Base-by-base conservation (phyloP, 1,140 invertebrate genomes). In the Zaprionus nigranus region DNA sequence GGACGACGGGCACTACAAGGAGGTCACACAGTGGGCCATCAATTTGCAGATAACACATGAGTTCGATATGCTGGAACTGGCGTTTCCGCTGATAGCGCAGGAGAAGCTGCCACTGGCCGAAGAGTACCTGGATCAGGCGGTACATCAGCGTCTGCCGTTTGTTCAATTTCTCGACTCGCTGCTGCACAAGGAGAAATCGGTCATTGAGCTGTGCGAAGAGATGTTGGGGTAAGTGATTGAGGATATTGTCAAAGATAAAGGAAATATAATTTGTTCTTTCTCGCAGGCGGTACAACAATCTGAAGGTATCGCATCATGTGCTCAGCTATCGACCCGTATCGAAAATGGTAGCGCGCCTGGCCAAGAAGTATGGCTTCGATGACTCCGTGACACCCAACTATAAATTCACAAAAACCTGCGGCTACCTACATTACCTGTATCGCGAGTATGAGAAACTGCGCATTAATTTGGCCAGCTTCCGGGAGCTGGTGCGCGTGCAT, bases 71-170 rank as follows among this genome's bases (percentile, higher is more conserved):
- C 93, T 95, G 78, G 94, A 95, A 60, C 93, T 96, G 75, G 79
- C 96, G 2, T 90, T 97, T 56, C 96, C 96, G 1, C 91, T 97
- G 36, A 93, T 97, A 73, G 92, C 96, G 13, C 96, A 96, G 93
- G 96, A 96, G 82, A 96, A 96, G 80, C 85, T 95, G 5, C 93
- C 93, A 58, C 75, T 95, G 22, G 94, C 95, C 12, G 96, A 96
- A 81, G 94, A 95, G 64, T 96, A 95, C 93, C 83, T 96, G 65
- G 87, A 86, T 46, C 92, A 93, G 24, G 94, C 94, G 49, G 93
- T 92, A 6, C 76, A 94, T 9, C 94, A 95, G 63, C 95, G 96
- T 76, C 83, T 86, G 53, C 92, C 93, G 12, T 92, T 96, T 11
- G 93, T 96, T 0, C 88, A 92, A 43, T 95, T 95, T 81, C 92